phyloP scores from a whole-genome alignment of 1,140 invertebrate species.

The Drosophila paulistorum region DNA sequence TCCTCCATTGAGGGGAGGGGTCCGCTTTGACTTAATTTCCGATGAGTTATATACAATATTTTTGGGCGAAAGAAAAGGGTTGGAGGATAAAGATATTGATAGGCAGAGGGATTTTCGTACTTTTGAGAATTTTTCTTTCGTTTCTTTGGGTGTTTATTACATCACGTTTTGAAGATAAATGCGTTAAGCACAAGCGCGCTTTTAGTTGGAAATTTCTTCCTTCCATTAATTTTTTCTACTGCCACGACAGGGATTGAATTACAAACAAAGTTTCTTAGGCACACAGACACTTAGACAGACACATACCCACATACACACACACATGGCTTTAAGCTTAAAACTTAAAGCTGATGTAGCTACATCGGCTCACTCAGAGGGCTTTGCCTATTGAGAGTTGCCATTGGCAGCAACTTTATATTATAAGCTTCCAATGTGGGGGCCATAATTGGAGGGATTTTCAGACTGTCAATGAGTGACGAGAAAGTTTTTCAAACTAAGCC shows the following conservation, averaged over 20 bases:
- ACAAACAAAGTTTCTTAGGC: constrained; percentile 56
- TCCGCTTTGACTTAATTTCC: constrained; percentile 64
- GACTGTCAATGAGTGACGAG: constrained; percentile 10
- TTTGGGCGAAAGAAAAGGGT: constrained; percentile 59
- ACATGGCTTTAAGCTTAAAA: constrained; percentile 54
- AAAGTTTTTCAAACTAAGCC: constrained; percentile 3
- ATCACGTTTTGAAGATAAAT: constrained; percentile 79
- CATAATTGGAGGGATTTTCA: constrained; percentile 72
- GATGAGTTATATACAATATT: constrained; percentile 69
- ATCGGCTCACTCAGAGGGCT: constrained; percentile 29
- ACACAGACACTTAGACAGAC: constrained; percentile 27
- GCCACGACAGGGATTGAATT: constrained; percentile 56
- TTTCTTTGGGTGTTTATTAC: constrained; percentile 65
- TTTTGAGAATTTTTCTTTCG: constrained; percentile 40
- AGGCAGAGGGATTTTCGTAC: constrained; percentile 65
- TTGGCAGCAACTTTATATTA: constrained; percentile 67
- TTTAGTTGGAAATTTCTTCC: constrained; percentile 57
- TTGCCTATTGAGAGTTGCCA: constrained; percentile 42
- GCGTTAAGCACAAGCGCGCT: constrained; percentile 77
- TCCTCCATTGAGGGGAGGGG: constrained; percentile 19
- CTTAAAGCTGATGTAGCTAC: too few species aligned
- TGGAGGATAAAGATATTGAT: constrained; percentile 66
- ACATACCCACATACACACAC: constrained; percentile 36
- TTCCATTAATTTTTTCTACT: constrained; percentile 32
- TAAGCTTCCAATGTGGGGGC: constrained; percentile 68